Percentiles rank a stretch among this genome's conserved stretches.
Conservation (phyloP, 2,113 vertebrate species). For the Manacus vitellinus region DNA sequence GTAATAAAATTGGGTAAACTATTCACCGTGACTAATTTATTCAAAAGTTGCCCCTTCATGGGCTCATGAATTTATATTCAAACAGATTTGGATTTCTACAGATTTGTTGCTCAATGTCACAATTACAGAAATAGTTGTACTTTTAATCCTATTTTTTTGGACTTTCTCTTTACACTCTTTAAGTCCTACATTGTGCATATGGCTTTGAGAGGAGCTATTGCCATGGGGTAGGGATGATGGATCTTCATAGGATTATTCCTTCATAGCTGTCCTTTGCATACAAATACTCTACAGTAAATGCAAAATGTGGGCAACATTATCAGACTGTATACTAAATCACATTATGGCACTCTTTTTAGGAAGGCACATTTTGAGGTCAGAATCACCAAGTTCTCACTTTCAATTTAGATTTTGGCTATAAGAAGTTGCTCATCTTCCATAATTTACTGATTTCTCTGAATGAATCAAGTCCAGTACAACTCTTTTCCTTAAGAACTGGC, state of each 20-base stretch:
- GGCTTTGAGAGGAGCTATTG: not conserved
- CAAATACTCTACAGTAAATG: not conserved
- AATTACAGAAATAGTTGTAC: not conserved
- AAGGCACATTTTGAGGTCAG: not conserved
- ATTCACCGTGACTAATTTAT: conserved; percentile 32
- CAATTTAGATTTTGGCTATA: not conserved
- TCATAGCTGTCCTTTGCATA: not conserved
- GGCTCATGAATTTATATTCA: conserved; percentile 36
- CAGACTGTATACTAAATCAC: not conserved
- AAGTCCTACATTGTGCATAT: not conserved
- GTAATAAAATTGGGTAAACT: conserved; percentile 29
- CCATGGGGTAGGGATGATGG: not conserved
- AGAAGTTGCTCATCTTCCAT: not conserved
- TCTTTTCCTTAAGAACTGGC: not conserved
- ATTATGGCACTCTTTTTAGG: not conserved
- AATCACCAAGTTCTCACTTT: not conserved
- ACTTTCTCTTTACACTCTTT: not conserved
- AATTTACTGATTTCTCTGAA: not conserved
- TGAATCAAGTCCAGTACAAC: not conserved
- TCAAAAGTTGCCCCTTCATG: not conserved
- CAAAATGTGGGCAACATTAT: not conserved
- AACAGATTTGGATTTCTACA: conserved; percentile 4
- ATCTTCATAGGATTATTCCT: not conserved
- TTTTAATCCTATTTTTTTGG: not conserved
- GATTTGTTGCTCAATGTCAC: not conserved